Evolutionary conservation across 2,888 invertebrate genomes (phyloP), one percentile per base, ranked within the genome.

Genomic region (Microctonus aethiopoides): DNA sequence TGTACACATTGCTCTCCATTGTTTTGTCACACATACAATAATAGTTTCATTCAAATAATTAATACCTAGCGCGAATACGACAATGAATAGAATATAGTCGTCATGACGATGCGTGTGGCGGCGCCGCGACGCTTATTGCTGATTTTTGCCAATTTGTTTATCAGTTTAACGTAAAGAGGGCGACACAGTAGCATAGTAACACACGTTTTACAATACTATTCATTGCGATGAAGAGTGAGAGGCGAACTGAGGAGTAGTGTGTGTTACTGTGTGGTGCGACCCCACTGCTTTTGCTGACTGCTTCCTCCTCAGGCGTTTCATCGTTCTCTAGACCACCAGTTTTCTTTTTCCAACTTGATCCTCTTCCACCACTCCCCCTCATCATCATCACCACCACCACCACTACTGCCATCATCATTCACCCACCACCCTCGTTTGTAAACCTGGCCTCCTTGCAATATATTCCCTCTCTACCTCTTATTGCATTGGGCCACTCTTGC

Each of bases 301-400:
- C 20, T 13, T 32, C n/a, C 59, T 59, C 59, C 34, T 59, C 34
- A 59, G 54, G 60, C 62, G 63, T 52, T 26, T 29, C 69, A 73
- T 36, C 57, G 70, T 67, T 67, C 65, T 70, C 90, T 86, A 63
- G 65, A 68, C 62, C 56, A 62, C 59, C 62, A 59, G 67, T 68
- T 69, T 57, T 60, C 67, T 72, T 67, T 36, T 60, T 65, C 46
- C 51, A 22, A 26, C 39, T 57, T n/a, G 29, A 29, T 54, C 7
- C 68, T 88, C 39, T 88, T 87, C 81, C 88, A 90, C 85, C 88
- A 91, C 34, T 16, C 29, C 39, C 61, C 52, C 32, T 29, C 68
- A 88, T 32, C 88, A 87, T 81, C 88, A 82, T 77, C 88, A 87
- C 83, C 29, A 90, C 85, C 88, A 91, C 34, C 24, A 51, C 39